These are phyloP conservation scores for Lycocorax pyrrhopterus DNA, from an alignment of 2,113 vertebrate species.

Conservation along the genomic window DNA sequence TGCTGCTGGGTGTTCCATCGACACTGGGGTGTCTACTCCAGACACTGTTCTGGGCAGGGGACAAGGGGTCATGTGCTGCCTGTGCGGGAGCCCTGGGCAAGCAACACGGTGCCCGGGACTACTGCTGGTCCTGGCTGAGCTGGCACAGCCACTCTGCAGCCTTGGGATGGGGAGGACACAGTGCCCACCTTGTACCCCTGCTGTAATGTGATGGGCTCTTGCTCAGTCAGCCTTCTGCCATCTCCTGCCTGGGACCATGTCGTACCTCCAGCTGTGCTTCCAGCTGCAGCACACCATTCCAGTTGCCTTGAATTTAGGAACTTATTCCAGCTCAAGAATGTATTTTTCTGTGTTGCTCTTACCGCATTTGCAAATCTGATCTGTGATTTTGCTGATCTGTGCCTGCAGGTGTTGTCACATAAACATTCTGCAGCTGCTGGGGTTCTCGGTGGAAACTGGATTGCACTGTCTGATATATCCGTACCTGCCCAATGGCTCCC, in stretches of 20 bases:
- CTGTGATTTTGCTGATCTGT: not conserved
- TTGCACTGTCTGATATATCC: constrained; percentile 71
- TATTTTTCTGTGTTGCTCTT: not conserved
- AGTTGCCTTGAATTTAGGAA: not conserved
- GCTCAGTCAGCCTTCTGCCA: fast-evolving
- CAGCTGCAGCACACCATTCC: not conserved
- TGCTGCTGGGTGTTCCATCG: not conserved
- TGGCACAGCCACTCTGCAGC: not conserved
- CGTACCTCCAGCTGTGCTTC: not conserved
- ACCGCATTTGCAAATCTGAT: not conserved
- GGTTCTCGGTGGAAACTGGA: constrained; percentile 65
- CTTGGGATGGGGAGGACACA: not conserved
- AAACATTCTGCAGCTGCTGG: constrained; percentile 73
- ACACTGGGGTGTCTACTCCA: too few relatives aligned
- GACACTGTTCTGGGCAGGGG: not conserved
- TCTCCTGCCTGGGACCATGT: fast-evolving
- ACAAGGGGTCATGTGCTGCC: fast-evolving
- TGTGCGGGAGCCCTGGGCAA: not conserved
- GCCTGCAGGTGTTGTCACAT: constrained; percentile 71
- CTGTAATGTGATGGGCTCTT: not conserved
- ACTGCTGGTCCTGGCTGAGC: not conserved
- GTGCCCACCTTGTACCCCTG: not conserved
- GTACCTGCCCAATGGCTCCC: constrained; percentile 71
- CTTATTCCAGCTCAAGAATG: not conserved
- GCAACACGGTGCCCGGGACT: fast-evolving